These are phyloP conservation scores for Tolypeutes matacus DNA, from an alignment of 2,797 vertebrate genomes.

Conservation along the genomic window DNA sequence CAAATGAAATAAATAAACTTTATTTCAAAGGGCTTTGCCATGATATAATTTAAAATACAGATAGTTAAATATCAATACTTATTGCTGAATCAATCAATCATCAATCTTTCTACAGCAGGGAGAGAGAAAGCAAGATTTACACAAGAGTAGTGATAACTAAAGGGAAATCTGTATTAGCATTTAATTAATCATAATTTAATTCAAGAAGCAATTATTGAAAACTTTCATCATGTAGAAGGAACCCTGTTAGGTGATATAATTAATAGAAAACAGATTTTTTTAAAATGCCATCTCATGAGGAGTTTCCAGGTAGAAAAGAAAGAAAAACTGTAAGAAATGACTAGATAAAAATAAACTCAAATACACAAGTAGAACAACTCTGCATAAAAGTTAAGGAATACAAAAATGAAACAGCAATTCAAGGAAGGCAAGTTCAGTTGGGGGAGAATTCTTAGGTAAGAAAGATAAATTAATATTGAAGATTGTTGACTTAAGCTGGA, in stretches of 20 bases:
- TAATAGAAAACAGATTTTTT: background rate
- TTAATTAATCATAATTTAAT: slow-evolving; percentile 67
- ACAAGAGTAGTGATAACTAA: background rate
- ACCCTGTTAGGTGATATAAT: background rate
- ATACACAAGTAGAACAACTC: background rate
- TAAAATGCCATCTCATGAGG: background rate
- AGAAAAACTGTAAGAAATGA: background rate
- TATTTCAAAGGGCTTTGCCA: background rate
- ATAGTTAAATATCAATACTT: background rate
- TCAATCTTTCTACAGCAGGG: background rate
- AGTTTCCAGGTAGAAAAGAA: background rate
- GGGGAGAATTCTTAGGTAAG: background rate
- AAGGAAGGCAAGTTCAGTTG: background rate
- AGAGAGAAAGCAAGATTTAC: background rate
- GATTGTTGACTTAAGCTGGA: background rate
- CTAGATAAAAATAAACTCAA: background rate
- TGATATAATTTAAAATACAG: background rate
- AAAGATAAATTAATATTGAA: background rate
- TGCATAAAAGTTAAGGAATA: background rate
- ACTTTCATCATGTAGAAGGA: background rate
- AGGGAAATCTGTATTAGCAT: background rate
- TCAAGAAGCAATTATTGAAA: slow-evolving; percentile 56
- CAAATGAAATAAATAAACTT: slow-evolving; percentile 15
- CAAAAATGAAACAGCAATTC: background rate
- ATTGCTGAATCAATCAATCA: background rate